Evolutionary conservation across 2,888 invertebrate species (phyloP).

Genomic region (Pseudeuparius sepicola): DNA sequence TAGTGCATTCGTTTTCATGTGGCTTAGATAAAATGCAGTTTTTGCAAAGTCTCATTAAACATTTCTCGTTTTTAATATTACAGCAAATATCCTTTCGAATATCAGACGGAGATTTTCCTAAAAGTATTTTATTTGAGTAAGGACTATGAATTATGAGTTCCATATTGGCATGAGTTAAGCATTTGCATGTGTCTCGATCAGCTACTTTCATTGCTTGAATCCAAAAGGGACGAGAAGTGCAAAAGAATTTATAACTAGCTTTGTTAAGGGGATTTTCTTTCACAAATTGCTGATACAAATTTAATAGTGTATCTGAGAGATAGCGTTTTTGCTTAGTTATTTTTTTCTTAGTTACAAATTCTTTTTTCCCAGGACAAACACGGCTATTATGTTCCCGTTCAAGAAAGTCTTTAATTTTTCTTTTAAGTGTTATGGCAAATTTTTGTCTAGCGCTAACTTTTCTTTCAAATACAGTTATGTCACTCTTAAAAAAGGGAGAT

Average conservation of each 20-base stretch:
- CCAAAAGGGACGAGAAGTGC: slow-evolving; percentile 4
- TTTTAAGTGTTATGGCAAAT: too few species aligned
- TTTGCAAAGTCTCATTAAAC: too few species aligned
- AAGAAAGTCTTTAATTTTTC: slow-evolving; percentile 3
- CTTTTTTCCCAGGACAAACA: slow-evolving; percentile 7
- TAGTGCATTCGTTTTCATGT: too few species aligned
- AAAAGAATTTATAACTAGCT: slow-evolving; percentile 1
- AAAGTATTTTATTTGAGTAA: too few species aligned
- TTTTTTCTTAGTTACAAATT: slow-evolving; percentile 7
- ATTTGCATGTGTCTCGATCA: slow-evolving; percentile 7
- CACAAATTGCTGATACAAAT: slow-evolving; percentile 1
- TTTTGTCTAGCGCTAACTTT: slow-evolving; percentile 1
- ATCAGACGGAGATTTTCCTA: too few species aligned
- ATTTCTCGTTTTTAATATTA: too few species aligned
- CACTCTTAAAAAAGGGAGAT: too few species aligned
- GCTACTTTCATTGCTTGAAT: slow-evolving; percentile 3
- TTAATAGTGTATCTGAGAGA: slow-evolving; percentile 3
- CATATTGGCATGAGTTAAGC: too few species aligned
- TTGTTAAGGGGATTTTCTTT: not conserved
- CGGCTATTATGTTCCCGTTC: slow-evolving; percentile 4
- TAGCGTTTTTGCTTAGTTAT: slow-evolving; percentile 5
- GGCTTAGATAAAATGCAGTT: too few species aligned
- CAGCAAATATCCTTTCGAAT: too few species aligned
- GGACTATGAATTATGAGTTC: too few species aligned
- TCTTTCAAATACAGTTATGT: too few species aligned